Percentiles rank a stretch among this genome's conserved stretches.
These are phyloP conservation scores for Carettochelys insculpta DNA, from an alignment of 2,113 vertebrate genomes.

Conservation along the genomic window DNA sequence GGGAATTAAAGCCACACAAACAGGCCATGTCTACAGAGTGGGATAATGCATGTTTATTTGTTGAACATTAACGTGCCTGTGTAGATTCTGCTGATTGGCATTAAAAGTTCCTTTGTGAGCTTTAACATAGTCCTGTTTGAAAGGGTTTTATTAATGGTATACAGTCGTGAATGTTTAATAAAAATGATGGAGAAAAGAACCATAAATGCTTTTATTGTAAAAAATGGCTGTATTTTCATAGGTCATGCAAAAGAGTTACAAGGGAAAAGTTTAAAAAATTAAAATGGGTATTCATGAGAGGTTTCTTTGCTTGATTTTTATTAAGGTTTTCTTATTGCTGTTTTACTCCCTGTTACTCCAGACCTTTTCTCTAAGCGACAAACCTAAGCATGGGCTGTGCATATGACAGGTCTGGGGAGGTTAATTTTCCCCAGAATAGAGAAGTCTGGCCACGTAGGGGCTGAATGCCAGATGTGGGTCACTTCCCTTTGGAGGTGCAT, in stretches of 20 bases:
- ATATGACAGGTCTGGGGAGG: no score
- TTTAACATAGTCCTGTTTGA: background rate
- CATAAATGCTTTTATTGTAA: conserved; percentile 56
- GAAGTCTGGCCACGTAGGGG: no score
- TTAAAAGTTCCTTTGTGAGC: background rate
- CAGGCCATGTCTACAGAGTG: background rate
- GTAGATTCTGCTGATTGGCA: background rate
- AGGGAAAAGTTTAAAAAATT: conserved; percentile 63
- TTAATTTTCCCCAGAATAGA: no score
- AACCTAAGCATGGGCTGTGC: background rate
- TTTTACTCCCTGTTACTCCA: conserved; percentile 44
- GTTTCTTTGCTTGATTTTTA: conserved; percentile 70
- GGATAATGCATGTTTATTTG: background rate
- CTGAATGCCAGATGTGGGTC: no score
- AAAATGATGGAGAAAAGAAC: conserved; percentile 33
- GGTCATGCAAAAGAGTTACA: conserved; percentile 54
- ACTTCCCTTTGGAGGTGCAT: no score
- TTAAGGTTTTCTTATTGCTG: conserved; percentile 53
- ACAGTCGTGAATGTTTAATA: background rate
- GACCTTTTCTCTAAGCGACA: conserved; percentile 48
- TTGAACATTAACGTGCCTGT: background rate
- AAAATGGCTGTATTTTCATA: no score
- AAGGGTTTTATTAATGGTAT: background rate
- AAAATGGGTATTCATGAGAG: conserved; percentile 66
- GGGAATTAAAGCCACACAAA: background rate